phyloP scores from a whole-genome alignment of 2,888 invertebrate genomes.

The Tryphoninae sp. region DNA sequence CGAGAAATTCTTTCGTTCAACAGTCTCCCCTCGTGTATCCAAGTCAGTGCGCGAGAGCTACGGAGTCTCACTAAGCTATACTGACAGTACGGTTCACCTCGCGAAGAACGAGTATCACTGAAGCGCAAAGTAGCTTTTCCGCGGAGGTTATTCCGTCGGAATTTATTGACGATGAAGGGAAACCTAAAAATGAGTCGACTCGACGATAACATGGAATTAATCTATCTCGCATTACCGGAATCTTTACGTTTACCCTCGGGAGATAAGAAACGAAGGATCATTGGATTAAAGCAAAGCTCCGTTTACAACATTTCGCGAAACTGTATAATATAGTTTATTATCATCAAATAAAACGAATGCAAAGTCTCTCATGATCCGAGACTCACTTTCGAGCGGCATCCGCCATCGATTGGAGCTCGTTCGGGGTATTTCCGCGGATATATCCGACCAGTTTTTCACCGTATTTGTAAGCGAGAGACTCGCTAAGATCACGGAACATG shows the following conservation, averaged over 20 bases:
- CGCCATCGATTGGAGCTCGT: neutral
- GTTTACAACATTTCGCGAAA: slow-evolving; percentile 13
- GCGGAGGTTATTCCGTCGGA: slow-evolving; percentile 5
- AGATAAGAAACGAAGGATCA: slow-evolving; percentile 37
- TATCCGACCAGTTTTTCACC: neutral
- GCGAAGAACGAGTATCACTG: slow-evolving; percentile 14
- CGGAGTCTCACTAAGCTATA: neutral
- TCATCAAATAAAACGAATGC: neutral
- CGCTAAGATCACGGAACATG: slow-evolving; percentile 4
- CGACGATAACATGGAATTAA: slow-evolving; percentile 5
- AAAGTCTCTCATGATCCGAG: neutral
- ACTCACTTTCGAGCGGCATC: slow-evolving; percentile 25
- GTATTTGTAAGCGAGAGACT: neutral
- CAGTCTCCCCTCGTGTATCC: neutral
- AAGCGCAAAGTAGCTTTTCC: slow-evolving; percentile 13
- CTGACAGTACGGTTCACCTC: neutral
- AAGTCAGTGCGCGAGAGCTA: neutral
- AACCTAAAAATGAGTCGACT: neutral
- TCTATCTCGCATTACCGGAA: neutral
- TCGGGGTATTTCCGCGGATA: slow-evolving; percentile 4
- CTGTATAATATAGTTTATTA: slow-evolving; percentile 24
- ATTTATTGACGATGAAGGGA: neutral
- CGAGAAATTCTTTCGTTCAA: slow-evolving; percentile 36
- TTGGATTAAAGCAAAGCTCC: slow-evolving; percentile 25
- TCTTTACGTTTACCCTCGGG: neutral